These are phyloP conservation scores for Sorex fumeus DNA, from an alignment of 2,113 vertebrate genomes.

Conservation along the genomic window DNA sequence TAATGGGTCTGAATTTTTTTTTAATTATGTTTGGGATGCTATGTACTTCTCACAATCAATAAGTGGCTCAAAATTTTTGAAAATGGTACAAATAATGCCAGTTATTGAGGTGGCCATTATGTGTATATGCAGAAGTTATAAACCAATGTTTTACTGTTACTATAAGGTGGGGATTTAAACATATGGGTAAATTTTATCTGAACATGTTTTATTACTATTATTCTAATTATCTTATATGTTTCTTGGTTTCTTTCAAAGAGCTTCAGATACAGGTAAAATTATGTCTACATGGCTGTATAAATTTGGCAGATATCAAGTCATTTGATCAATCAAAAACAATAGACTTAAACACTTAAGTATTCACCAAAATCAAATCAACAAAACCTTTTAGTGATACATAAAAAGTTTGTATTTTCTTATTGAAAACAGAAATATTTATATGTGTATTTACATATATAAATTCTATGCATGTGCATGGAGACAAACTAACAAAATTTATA, in stretches of 20 bases:
- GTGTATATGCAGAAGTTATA: neutral
- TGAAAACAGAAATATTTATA: neutral
- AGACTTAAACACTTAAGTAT: neutral
- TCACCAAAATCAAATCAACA: slow-evolving; percentile 35
- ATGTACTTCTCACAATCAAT: neutral
- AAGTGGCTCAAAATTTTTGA: slow-evolving; percentile 33
- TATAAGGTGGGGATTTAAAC: neutral
- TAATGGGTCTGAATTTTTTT: slow-evolving; percentile 50
- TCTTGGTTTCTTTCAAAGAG: neutral
- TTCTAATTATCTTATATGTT: slow-evolving; percentile 12
- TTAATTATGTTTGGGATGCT: slow-evolving; percentile 53
- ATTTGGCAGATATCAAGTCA: neutral
- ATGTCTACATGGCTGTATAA: neutral
- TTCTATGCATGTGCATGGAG: neutral
- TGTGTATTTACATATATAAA: neutral
- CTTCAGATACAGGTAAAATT: neutral
- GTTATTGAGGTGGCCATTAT: neutral
- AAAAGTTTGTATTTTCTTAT: too few species aligned
- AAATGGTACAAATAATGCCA: neutral
- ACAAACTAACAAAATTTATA: neutral
- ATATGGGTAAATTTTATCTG: neutral
- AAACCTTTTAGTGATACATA: neutral
- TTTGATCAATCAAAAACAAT: slow-evolving; percentile 11
- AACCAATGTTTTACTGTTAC: neutral
- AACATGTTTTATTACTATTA: too few species aligned